Conservation (phyloP, 2,113 vertebrate genomes). For the Riparia riparia region DNA sequence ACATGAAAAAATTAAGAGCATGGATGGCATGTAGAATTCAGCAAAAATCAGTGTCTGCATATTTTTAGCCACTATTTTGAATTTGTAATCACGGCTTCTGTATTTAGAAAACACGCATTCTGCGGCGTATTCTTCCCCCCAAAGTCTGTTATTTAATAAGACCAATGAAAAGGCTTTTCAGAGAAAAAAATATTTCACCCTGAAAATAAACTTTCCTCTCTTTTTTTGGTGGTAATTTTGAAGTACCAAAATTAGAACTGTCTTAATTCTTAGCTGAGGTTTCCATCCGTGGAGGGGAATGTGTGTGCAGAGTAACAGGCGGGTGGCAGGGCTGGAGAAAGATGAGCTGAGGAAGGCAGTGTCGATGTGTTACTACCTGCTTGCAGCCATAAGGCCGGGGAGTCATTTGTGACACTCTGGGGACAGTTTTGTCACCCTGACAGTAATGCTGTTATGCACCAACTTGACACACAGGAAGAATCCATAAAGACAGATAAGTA, state of each 20-base stretch:
- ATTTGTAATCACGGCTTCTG: background rate
- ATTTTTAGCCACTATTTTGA: background rate
- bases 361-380: conserved; percentile 61
- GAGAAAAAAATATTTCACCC: background rate
- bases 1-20: background rate
- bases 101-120: background rate
- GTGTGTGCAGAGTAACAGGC: background rate
- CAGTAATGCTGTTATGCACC: conserved; percentile 85
- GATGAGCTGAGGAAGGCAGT: conserved; percentile 37
- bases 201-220: background rate
- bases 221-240: background rate
- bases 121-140: background rate
- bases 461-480: conserved; percentile 84
- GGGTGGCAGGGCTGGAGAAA: background rate
- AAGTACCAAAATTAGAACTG: background rate
- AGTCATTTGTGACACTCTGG: conserved; percentile 85
- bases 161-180: background rate
- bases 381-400: conserved; percentile 75
- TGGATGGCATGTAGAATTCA: background rate
- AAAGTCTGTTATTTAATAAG: background rate
- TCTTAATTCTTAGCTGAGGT: background rate
- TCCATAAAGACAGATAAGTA: conserved; percentile 89
- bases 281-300: rapidly evolving
- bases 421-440: conserved; percentile 87
- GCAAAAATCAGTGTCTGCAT: background rate